A percentile compares a stretch with the other conserved stretches of the same genome.
Evolutionary conservation across 2,113 vertebrate genomes (phyloP).

Genomic region (Cacatua alba): DNA sequence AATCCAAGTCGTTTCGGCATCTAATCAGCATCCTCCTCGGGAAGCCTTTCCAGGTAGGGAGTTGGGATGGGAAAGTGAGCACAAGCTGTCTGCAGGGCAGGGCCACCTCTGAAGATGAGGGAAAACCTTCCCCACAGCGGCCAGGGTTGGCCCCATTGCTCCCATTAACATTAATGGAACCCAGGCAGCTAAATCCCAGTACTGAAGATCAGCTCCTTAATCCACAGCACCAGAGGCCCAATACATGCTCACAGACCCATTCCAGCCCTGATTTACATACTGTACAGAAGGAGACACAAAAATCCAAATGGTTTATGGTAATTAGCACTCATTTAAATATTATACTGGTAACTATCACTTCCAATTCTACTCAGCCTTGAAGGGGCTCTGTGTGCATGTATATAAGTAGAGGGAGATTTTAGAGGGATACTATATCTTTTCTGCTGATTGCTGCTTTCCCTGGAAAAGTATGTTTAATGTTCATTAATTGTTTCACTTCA

Average conservation of each 20-base stretch:
- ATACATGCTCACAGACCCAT: background rate
- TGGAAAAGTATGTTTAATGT: constrained; percentile 18
- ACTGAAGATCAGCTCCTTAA: background rate
- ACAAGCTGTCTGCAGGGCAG: background rate
- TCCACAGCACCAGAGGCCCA: background rate
- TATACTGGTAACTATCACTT: constrained; percentile 39
- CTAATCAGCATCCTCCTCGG: background rate
- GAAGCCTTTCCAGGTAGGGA: background rate
- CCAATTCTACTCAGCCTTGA: constrained; percentile 44
- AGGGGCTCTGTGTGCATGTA: background rate
- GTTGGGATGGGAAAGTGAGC: background rate
- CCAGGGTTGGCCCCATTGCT: background rate
- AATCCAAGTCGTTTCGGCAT: fast-evolving
- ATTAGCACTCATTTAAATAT: constrained; percentile 63
- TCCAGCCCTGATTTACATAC: constrained; percentile 53
- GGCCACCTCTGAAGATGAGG: background rate
- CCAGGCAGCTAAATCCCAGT: background rate
- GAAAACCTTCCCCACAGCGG: background rate
- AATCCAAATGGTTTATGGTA: constrained; percentile 42
- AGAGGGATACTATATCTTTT: background rate
- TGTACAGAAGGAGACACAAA: constrained; percentile 52
- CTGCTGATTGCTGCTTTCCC: constrained; percentile 7
- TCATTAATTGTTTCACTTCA: constrained; percentile 56
- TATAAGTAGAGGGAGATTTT: background rate
- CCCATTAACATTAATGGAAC: background rate